Conservation (phyloP, 2,113 vertebrate species). For the Cichladusa arquata region DNA sequence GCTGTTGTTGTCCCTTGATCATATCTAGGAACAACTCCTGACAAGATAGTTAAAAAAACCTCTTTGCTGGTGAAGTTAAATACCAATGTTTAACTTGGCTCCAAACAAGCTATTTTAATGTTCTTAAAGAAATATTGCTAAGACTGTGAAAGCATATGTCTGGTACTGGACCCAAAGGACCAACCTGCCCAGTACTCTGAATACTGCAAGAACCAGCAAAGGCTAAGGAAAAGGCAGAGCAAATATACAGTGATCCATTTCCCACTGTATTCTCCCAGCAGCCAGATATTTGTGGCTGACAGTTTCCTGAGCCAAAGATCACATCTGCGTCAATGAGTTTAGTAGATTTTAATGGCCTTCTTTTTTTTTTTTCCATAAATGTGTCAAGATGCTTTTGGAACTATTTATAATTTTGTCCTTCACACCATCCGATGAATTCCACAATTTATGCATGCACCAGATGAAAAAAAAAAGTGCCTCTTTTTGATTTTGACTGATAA, state of each 20-base stretch:
- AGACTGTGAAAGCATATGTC: neutral
- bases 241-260: neutral
- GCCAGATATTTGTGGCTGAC: neutral
- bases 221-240: neutral
- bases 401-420: conserved; percentile 26
- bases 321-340: neutral
- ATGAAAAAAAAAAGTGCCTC: neutral
- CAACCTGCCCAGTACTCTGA: neutral
- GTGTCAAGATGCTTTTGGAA: conserved; percentile 18
- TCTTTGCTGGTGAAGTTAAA: neutral
- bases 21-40: neutral
- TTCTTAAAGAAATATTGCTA: neutral
- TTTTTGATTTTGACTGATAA: neutral
- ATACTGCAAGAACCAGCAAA: neutral
- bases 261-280: neutral
- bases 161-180: neutral
- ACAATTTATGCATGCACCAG: neutral
- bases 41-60: neutral
- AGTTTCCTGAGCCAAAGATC: conserved; percentile 32
- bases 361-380: neutral
- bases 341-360: neutral
- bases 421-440: neutral
- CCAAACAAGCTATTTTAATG: neutral
- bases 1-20: conserved; percentile 2
- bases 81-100: neutral